A percentile compares a stretch with the other conserved stretches of the same genome.
Conservation (phyloP, 2,888 invertebrate species). For the Chaetogeoica ovagalla region DNA sequence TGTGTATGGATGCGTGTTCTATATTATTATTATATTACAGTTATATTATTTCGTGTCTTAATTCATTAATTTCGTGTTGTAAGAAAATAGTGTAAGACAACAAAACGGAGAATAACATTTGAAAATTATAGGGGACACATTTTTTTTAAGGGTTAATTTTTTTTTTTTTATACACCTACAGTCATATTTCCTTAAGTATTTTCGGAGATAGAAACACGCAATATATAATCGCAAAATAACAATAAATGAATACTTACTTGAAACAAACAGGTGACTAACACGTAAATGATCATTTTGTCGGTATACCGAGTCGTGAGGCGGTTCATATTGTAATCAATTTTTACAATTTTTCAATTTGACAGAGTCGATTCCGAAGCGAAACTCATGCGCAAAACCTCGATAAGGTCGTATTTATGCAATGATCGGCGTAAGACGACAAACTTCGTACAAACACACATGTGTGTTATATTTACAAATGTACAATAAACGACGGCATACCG, state of each 20-base stretch:
- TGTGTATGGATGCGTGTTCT: no score
- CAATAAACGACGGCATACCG: neutral
- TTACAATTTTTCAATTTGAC: neutral
- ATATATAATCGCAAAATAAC: no score
- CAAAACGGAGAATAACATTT: no score
- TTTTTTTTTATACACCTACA: no score
- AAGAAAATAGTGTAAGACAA: no score
- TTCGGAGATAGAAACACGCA: no score
- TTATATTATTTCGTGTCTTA: no score
- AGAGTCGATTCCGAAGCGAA: neutral
- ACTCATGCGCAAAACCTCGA: neutral
- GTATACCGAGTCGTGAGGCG: neutral
- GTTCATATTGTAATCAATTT: neutral
- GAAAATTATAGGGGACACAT: no score
- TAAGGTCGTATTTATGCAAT: neutral
- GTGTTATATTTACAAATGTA: slow-evolving; percentile 15
- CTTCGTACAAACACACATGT: neutral
- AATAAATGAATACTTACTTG: neutral
- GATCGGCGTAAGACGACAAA: neutral
- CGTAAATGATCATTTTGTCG: neutral
- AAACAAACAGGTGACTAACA: neutral
- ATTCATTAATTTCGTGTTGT: no score
- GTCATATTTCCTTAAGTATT: no score
- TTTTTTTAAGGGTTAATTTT: no score
- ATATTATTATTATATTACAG: no score